A percentile compares a stretch with the other conserved stretches of the same genome.
Evolutionary conservation across 2,113 vertebrate species (phyloP).

Genomic region (Psittacus erithacus): DNA sequence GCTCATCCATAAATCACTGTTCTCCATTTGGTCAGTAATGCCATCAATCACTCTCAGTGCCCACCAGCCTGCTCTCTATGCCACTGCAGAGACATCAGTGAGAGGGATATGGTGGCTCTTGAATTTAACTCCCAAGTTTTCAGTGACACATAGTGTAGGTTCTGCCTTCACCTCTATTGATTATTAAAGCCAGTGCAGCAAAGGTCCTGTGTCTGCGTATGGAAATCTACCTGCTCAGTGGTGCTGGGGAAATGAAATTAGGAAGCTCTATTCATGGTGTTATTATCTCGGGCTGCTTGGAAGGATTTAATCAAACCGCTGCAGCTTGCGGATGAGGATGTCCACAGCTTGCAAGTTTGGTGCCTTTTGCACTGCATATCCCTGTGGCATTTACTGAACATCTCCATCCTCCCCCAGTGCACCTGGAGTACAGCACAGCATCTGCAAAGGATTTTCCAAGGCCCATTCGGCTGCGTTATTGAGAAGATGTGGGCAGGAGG

Average conservation of each 20-base stretch:
- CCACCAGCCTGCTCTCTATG: neutral
- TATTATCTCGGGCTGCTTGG: neutral
- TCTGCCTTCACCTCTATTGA: neutral
- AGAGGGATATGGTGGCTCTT: neutral
- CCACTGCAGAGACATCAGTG: neutral
- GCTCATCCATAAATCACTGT: conserved; percentile 61
- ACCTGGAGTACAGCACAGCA: neutral
- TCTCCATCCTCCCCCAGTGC: neutral
- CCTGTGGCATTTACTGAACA: neutral
- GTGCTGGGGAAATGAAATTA: conserved; percentile 41
- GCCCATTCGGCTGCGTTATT: neutral
- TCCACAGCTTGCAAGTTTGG: neutral
- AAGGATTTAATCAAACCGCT: conserved; percentile 29
- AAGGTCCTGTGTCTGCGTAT: neutral
- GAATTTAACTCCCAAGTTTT: conserved; percentile 32
- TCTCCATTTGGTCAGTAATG: conserved; percentile 39
- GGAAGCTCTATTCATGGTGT: neutral
- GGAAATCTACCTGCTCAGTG: neutral
- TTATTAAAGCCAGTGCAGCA: neutral
- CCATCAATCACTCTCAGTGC: conserved; percentile 14
- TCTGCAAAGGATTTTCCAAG: neutral
- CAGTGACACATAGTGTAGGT: neutral
- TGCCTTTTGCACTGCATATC: neutral
- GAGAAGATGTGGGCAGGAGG: neutral
- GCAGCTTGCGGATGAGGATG: neutral